phyloP scores from a whole-genome alignment of 1,140 invertebrate genomes.

The Parasteatoda tepidariorum region DNA sequence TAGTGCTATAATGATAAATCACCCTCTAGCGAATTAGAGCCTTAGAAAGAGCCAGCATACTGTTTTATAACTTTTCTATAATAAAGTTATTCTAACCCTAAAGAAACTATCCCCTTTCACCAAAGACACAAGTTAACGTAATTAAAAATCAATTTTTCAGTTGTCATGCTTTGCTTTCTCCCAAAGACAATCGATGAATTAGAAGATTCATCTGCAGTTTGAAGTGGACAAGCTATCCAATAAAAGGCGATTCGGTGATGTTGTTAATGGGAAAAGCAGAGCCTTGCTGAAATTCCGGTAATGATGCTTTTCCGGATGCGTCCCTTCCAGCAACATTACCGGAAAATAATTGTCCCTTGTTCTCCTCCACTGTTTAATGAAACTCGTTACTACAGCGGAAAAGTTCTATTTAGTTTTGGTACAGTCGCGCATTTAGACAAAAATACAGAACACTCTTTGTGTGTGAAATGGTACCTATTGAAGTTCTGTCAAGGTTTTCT shows the following conservation, averaged over 20 bases:
- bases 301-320: constrained; percentile 53
- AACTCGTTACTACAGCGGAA: constrained; percentile 51
- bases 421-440: constrained; percentile 14
- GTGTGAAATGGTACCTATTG: too few relatives aligned
- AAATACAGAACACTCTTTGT: constrained; percentile 30
- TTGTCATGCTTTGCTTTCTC: constrained; percentile 27
- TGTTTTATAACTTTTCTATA: too few relatives aligned
- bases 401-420: constrained; percentile 40
- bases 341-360: constrained; percentile 58
- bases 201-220: constrained; percentile 41
- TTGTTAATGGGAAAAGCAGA: constrained; percentile 55
- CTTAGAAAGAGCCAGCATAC: too few relatives aligned
- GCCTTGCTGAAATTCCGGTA: constrained; percentile 53
- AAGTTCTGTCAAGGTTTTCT: too few relatives aligned
- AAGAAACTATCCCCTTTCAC: neutral
- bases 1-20: too few relatives aligned
- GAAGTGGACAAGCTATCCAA: constrained; percentile 59
- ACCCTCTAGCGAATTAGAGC: too few relatives aligned
- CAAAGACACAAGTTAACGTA: constrained; percentile 19
- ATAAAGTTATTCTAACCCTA: too few relatives aligned
- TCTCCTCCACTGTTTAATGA: constrained; percentile 55
- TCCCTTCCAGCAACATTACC: constrained; percentile 48
- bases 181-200: constrained; percentile 38
- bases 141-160: constrained; percentile 58
- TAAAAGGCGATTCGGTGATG: constrained; percentile 45